Evolutionary conservation across 2,113 vertebrate species (phyloP), one percentile per base, ranked within the genome.

Genomic region (Tetrax tetrax): DNA sequence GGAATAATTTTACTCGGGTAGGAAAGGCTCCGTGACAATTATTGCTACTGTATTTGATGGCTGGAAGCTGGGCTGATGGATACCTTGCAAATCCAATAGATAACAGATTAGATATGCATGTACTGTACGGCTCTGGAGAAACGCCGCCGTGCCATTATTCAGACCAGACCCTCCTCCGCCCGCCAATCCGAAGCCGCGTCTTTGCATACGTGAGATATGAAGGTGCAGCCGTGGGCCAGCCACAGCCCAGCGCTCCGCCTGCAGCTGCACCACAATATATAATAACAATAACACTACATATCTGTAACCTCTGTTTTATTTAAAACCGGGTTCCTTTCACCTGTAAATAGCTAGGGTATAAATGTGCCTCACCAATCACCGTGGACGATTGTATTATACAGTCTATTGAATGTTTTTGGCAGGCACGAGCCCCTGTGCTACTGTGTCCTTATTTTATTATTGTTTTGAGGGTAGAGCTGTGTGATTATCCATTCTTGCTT

Each of bases 401-500:
- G 91, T 95, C 95, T 95, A 95, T 96, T 97, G 97, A 97, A 65
- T 97, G 92, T 95, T 98, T 97, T 98, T 97, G 98, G 98, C 97
- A 98, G 96, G 96, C 97, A 80, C 6, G 5, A 96, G 87, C 95
- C 97, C 96, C 96, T 96, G 38, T 93, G 98, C 97, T 97, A 97
- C 95, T 84, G 83, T 97, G 96, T 97, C 97, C 98, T 98, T 98
- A 97, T 97, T 98, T 98, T 98, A 98, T 98, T 98, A 97, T 98
- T 97, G 98, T 98, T 98, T 97, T 89, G 97, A 98, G 96, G 96
- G 94, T 96, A 98, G 95, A 96, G 93, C 92, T 94, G 96, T 97
- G 97, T 98, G 98, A 98, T 98, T 98, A 98, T 94, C 98, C 97
- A 97, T 98, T 98, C 97, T 98, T 98, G 97, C 98, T 98, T 97